phyloP scores from a whole-genome alignment of 2,888 invertebrate species.

The Rotaria sp. region DNA sequence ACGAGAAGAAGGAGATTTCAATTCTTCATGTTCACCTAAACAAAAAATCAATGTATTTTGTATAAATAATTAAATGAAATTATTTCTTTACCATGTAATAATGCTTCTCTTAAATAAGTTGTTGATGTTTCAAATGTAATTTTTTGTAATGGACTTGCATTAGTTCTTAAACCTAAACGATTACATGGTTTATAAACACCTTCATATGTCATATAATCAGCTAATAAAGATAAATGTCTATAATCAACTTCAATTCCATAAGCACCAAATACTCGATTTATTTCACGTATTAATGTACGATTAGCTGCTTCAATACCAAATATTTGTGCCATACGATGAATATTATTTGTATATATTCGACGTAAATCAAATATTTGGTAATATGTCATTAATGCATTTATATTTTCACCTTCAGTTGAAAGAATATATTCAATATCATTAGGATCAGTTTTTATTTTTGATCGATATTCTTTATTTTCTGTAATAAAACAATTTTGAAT shows the following conservation, averaged over 20 bases:
- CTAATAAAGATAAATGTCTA: conserved; percentile 80
- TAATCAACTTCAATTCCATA: conserved; percentile 93
- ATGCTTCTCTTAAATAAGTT: conserved; percentile 71
- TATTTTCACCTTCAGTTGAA: conserved; percentile 90
- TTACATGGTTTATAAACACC: conserved; percentile 82
- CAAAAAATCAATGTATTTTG: too few species aligned
- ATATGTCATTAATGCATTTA: conserved; percentile 74
- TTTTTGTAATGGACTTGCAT: conserved; percentile 87
- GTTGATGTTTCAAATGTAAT: conserved; percentile 94
- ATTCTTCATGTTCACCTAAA: conserved; percentile 36
- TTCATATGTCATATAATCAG: conserved; percentile 95
- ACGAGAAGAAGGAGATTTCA: conserved; percentile 38
- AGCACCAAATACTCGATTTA: conserved; percentile 87
- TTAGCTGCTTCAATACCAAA: conserved; percentile 92
- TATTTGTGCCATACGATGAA: conserved; percentile 76
- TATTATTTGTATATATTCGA: conserved; percentile 81
- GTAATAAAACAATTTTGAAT: conserved; percentile 79
- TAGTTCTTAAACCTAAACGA: conserved; percentile 77
- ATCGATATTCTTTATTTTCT: conserved; percentile 47
- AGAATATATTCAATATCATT: conserved; percentile 58
- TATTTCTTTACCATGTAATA: conserved; percentile 34
- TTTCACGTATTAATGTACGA: conserved; percentile 61
- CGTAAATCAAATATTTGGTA: conserved; percentile 65
- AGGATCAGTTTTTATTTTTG: conserved; percentile 43
- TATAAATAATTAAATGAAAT: not conserved